Evolutionary conservation across 2,888 invertebrate species (phyloP), one percentile per base, ranked within the genome.

Genomic region (Exephanes ischioxanthus): DNA sequence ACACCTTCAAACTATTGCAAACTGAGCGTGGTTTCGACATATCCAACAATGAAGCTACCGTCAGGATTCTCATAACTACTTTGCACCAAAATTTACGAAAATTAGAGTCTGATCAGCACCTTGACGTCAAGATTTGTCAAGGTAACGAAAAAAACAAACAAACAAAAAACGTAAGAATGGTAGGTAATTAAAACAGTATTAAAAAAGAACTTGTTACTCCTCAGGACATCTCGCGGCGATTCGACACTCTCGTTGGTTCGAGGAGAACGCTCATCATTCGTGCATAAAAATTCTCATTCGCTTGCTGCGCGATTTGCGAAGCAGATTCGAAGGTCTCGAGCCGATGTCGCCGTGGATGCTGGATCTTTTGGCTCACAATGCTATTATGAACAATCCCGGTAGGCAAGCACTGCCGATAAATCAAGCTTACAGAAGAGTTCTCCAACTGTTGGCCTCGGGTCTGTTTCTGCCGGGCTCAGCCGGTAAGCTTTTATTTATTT

Each of bases 271-370:
- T 0, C 98, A 98, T 93, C 99, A 99, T 94, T 99, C 99, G 5
- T 98, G 98, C 30, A 98, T 99, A 84, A 99, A 99, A 95, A 98
- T 98, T 6, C 94, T 99, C 16, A 99, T 99, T 89, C 96, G 99
- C 1, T 95, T 99, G 33, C 95, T 99, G n/a, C 96, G 99, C 86
- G 99, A 99, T 95, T 95, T 99, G 91, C 96, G 98, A 90, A 96
- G 96, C 76, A 96, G 99, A 19, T 99, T 98, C 94, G 96, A 97
- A 86, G 99, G 99, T 0, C 96, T 99, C 84, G 96, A 97, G 85
- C 97, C 98, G 0, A 95, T 99, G 9, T 98, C 98, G 0, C 98
- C 99, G 0, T 99, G 99, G 99, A 98, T 99, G 97, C 95, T 99
- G 51, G 99, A 99, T 95, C 95, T 99, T 61, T 95, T 99, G 91